Evolutionary conservation across 2,888 invertebrate species (phyloP), one percentile per base, ranked within the genome.

Genomic region (Macrophya annulata): DNA sequence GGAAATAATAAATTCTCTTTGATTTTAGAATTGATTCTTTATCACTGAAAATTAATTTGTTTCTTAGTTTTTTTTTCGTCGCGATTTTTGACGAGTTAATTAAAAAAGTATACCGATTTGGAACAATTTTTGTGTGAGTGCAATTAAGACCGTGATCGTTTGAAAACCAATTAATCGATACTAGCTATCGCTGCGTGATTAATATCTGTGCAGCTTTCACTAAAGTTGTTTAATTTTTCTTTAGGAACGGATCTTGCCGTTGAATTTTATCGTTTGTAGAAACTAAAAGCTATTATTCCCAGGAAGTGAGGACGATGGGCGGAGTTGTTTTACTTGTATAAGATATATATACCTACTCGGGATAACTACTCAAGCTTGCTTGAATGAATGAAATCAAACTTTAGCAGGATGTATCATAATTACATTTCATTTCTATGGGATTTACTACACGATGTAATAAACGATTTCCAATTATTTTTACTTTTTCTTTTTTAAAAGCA

Each of bases 271-370:
- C 15, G 4, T 21, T 9, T 21, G 62, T 89, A 88, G 89, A 90
- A 89, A 91, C 90, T 89, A 62, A 68, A 85, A 87, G 85, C 84
- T 87, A 86, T 89, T 89, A 88, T 86, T 72, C 86, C 87, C 89
- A 88, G 91, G 90, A 91, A 90, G 90, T 88, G 88, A 90, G 88
- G 88, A 89, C 68, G 85, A 87, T 86, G 86, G 87, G 88, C 87
- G 90, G 88, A 87, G 89, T 87, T 83, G 21, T 0, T 51, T 37
- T 31, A 37, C 31, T 17, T 15, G 15, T 9, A 25, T 12, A 74
- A 15, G 43, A 25, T 74, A n/a, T n/a, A n/a, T n/a, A n/a, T n/a
- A n/a, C n/a, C n/a, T n/a, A 74, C 43, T 25, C 74, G 12, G n/a
- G 17, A 72, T 72, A 72, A 40, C 17, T n/a, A 6, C 71, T 17